phyloP scores from a whole-genome alignment of 2,888 invertebrate species.

The Luffia ferchaultella region DNA sequence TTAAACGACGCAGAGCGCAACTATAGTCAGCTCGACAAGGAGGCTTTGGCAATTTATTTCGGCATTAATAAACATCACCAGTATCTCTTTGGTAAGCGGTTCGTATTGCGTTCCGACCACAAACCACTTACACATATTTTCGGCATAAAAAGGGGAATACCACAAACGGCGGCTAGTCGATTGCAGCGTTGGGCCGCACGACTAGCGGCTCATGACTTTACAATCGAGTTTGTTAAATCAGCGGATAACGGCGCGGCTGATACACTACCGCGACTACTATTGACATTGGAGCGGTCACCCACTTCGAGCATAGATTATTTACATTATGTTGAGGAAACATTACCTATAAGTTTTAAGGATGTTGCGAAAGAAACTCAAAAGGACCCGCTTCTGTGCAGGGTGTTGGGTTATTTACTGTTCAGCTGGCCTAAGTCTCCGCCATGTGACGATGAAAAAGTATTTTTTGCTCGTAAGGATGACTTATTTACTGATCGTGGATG shows the following conservation, averaged over 20 bases:
- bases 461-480: background rate
- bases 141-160: background rate
- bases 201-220: background rate
- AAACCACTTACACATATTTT: background rate
- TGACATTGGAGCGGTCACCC: background rate
- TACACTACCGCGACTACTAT: background rate
- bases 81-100: background rate
- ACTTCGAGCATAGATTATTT: background rate
- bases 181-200: background rate
- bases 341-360: background rate
- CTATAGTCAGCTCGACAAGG: background rate
- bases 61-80: slow-evolving; percentile 1
- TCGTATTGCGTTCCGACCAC: background rate
- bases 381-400: background rate
- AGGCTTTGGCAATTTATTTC: background rate
- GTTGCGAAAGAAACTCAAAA: background rate
- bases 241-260: background rate
- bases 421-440: background rate
- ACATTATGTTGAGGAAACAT: background rate
- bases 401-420: background rate
- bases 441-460: background rate
- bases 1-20: background rate
- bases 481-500: background rate
- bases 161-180: background rate
- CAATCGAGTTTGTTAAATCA: background rate